Base-by-base conservation (phyloP, 2,113 vertebrate species). In the Pycnonotus jocosus region DNA sequence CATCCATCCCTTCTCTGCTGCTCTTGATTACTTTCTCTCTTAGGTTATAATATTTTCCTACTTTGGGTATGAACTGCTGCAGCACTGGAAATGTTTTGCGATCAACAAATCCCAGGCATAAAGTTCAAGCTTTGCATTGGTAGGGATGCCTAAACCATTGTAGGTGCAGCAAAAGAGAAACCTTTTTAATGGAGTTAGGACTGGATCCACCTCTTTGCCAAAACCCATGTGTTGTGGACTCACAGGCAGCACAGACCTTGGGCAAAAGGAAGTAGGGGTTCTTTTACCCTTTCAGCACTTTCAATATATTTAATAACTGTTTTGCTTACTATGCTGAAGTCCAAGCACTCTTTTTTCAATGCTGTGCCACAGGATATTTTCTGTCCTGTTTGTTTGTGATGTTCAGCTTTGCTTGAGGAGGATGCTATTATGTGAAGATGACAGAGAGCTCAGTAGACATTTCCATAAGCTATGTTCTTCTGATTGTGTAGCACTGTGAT, bases 381-480 rank as follows among this genome's bases (percentile, higher is more conserved):
- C 88, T 86, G 79, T 92, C 82, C 51, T 86, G 71, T 91, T 96
- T 96, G 84, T 95, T 94, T 92, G 93, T 86, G 90, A 81, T 94
- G 82, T 61, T 86, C 76, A 71, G 12, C 66, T 56, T 81, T 73
- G 74, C 90, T 87, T 58, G 84, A 86, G 92, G 88, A 90, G 68
- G 93, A 90, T 95, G 93, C 85, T 93, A 90, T 96, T 96, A 96
- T 58, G 37, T 73, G 79, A 95, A 94, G 84, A 94, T 96, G 94
- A 96, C 94, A 95, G 79, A 93, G 94, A 93, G 85, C 71, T 92
- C 82, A 40, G 85, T 64, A 88, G 93, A 86, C 88, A 93, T 94
- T 96, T 96, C 94, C 87, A 97, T 95, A 92, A 95, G 94, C 92
- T 92, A 87, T 17, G 58, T 95, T 95, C 79, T 94, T 90, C 90